Evolutionary conservation across 2,888 invertebrate species (phyloP), one percentile per base, ranked within the genome.

Genomic region (Rhingia rostrata): DNA sequence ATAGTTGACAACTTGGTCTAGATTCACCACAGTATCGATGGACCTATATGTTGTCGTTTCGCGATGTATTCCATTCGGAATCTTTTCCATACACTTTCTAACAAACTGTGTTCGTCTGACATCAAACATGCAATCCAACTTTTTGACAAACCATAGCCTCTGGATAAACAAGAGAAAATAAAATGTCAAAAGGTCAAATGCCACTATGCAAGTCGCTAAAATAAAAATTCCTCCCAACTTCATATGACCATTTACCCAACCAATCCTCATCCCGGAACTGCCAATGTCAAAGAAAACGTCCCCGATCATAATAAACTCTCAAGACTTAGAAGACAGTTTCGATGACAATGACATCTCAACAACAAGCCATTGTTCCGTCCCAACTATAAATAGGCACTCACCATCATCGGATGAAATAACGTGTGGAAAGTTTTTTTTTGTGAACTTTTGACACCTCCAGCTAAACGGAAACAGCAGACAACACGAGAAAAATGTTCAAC

Each of bases 341-440:
- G 37, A 66, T 60, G 56, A 58, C 58, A 73, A 67, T 67, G 73
- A 58, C 79, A 80, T 54, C 72, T 73, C 14, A 79, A 64, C 14
- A 79, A 64, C 51, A 58, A 73, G 64, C 32, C 64, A 58, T 45
- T 64, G 49, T 56, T 58, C 63, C 22, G 22, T 22, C 2, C 22
- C 22, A 22, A 22, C 22, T 22, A 22, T 22, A 56, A 45, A 45
- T 54, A 45, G 54, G 54, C 63, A 69, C 54, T 41, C 10, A 6
- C 7, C 6, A 3, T 4, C 41, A 41, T 9, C 41, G 7, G 41
- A 30, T 2, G 2, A 61, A 39, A 22, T 41, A 69, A 47, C 60
- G 63, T 41, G 73, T 74, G 60, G 74, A 77, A 70, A 70, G 70
- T 82, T 77, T 43, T 56, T 32, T 82, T 77, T 43, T 56, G 32